Base-by-base conservation (phyloP, 1,140 invertebrate genomes). In the Diorhabda carinulata region DNA sequence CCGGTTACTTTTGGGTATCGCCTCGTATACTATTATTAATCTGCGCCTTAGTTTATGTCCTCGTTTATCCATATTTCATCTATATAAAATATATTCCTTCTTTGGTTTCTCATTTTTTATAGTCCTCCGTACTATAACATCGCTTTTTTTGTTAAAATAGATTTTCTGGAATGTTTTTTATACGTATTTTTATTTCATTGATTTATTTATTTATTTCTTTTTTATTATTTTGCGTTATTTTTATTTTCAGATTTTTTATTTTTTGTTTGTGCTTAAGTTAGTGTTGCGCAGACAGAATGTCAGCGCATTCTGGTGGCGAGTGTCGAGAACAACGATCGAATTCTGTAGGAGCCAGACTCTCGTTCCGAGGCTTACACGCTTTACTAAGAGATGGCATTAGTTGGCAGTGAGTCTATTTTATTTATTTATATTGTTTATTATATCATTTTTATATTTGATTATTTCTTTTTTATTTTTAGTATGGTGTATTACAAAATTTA, bases 301-400 rank as follows among this genome's bases (percentile, higher is more conserved):
- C 78, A 6, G 73, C 74, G 10, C 71, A 75, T 52, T 77, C 78
- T 67, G 73, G 73, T 67, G 77, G 72, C 66, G 71, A 77, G 59
- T 64, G 72, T 5, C 66, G 77, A 42, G 72, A 77, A 64, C 77
- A 78, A 63, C 66, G 78, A 56, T 79, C 78, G 62, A 78, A 78
- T 70, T 79, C 78, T 43, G 67, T 79, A 58, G 78, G 78, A 52
- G 72, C 77, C 43, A 69, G 76, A 45, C 62, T 79, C 42, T 78
- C 78, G 9, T 79, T 79, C 66, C 76, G 77, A 44, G 76, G 76
- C 47, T 74, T 74, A 57, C 73, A 72, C 44, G 68, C 66, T 64
- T 68, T 79, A 64, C 73, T 79, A 66, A 73, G 73, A 76, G 77
- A 78, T 78, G 75, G 73, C 75, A 71, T 69, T 40, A 69, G 74